Conservation (phyloP, 2,797 vertebrate genomes). For the Mionectes olivaceus region DNA sequence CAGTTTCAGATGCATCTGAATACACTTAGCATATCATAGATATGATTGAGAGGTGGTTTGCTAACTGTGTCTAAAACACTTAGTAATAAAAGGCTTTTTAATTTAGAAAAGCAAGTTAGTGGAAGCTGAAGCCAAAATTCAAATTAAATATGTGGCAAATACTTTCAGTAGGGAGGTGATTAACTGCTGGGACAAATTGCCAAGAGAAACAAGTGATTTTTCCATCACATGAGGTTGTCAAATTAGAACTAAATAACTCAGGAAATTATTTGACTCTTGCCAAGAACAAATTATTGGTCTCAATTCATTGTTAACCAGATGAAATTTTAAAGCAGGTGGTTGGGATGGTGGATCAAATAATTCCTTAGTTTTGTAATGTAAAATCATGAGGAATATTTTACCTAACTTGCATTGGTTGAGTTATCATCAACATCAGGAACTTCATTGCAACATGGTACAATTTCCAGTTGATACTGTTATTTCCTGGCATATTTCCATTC, state of each 20-base stretch:
- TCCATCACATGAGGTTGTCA: conserved; percentile 66
- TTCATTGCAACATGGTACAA: neutral
- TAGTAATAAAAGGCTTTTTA: conserved; percentile 63
- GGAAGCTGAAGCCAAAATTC: conserved; percentile 61
- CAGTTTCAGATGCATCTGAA: neutral
- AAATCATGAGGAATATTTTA: neutral
- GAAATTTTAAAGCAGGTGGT: conserved; percentile 60
- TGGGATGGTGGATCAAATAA: neutral
- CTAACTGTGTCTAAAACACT: conserved; percentile 52
- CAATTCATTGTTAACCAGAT: conserved; percentile 51
- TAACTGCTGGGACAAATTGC: conserved; percentile 67
- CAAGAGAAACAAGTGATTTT: conserved; percentile 72
- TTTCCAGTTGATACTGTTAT: neutral
- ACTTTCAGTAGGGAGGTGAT: conserved; percentile 60
- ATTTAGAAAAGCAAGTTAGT: conserved; percentile 58
- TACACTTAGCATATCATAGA: neutral
- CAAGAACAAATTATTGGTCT: conserved; percentile 69
- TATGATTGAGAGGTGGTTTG: conserved; percentile 49
- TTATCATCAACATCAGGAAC: neutral
- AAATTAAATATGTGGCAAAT: conserved; percentile 62
- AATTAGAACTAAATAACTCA: conserved; percentile 69
- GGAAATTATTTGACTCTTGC: conserved; percentile 64
- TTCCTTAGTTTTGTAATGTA: conserved; percentile 7
- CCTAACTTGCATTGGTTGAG: neutral
- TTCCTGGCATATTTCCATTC: neutral